Conservation (phyloP, 1,140 invertebrate genomes). For the Zophobas morio region DNA sequence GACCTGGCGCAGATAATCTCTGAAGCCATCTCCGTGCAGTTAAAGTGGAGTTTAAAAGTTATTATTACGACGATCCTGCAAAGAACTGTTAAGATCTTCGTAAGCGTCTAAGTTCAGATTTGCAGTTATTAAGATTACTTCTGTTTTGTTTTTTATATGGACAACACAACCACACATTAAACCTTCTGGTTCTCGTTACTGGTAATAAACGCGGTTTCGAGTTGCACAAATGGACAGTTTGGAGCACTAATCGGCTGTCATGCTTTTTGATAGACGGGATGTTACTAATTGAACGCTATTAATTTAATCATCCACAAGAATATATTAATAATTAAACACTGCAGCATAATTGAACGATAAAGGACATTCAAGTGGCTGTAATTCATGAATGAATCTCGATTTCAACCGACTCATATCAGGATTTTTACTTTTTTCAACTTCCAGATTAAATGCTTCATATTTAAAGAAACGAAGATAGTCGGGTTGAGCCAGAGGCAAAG, state of each 20-base stretch:
- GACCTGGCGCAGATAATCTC: constrained; percentile 32
- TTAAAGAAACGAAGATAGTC: no score
- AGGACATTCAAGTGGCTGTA: constrained; percentile 18
- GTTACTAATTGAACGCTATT: constrained; percentile 43
- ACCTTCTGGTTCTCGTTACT: constrained; percentile 22
- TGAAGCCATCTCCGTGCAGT: constrained; percentile 20
- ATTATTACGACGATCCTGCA: constrained; percentile 4
- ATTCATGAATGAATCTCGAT: constrained; percentile 31
- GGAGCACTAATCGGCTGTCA: constrained; percentile 23
- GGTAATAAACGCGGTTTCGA: constrained; percentile 6
- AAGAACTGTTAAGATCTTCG: constrained; percentile 25
- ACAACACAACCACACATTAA: neutral
- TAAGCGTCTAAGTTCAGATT: neutral
- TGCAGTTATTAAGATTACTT: constrained; percentile 20
- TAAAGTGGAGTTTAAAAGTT: constrained; percentile 13
- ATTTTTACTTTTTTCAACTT: no score
- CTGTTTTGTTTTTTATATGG: neutral
- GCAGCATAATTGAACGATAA: constrained; percentile 38
- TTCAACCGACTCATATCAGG: neutral
- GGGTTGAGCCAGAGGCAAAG: no score
- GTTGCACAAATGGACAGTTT: constrained; percentile 6
- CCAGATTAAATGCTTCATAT: no score
- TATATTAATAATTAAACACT: constrained; percentile 37
- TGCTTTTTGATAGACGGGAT: constrained; percentile 41
- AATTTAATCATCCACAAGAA: constrained; percentile 41